Evolutionary conservation across 2,888 invertebrate genomes (phyloP).

Genomic region (Sisyra terminalis): DNA sequence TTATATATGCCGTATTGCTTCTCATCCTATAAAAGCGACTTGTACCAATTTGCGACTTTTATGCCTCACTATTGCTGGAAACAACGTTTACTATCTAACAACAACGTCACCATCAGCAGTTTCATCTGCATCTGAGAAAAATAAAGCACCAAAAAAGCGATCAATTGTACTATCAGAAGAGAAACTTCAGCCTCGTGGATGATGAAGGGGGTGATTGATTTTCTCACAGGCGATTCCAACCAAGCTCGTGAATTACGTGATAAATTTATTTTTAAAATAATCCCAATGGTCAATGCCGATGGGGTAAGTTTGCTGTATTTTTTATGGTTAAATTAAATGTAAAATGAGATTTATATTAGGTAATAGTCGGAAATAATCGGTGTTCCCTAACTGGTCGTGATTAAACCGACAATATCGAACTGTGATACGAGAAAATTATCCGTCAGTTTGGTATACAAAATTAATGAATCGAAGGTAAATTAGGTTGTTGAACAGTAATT

Average conservation of each 20-base stretch:
- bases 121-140: background rate
- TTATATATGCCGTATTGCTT: slow-evolving; percentile 54
- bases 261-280: slow-evolving; percentile 87
- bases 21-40: slow-evolving; percentile 73
- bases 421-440: slow-evolving; percentile 82
- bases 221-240: slow-evolving; percentile 65
- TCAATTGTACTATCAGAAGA: slow-evolving; percentile 85
- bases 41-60: slow-evolving; percentile 63
- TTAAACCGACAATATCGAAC: slow-evolving; percentile 87
- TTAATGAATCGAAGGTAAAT: slow-evolving; percentile 64
- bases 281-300: slow-evolving; percentile 94
- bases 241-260: slow-evolving; percentile 72
- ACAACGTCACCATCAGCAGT: slow-evolving; percentile 67
- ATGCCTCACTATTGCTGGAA: slow-evolving; percentile 72
- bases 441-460: slow-evolving; percentile 89
- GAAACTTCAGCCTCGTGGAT: slow-evolving; percentile 93
- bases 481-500: background rate
- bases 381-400: slow-evolving; percentile 89
- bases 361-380: slow-evolving; percentile 76
- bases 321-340: too few species aligned
- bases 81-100: slow-evolving; percentile 83
- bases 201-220: slow-evolving; percentile 92
- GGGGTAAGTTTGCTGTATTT: slow-evolving; percentile 65
- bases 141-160: slow-evolving; percentile 52
- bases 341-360: slow-evolving; percentile 23